Evolutionary conservation across 2,888 invertebrate genomes (phyloP), one percentile per base, ranked within the genome.

Genomic region (Epinotia nisella): DNA sequence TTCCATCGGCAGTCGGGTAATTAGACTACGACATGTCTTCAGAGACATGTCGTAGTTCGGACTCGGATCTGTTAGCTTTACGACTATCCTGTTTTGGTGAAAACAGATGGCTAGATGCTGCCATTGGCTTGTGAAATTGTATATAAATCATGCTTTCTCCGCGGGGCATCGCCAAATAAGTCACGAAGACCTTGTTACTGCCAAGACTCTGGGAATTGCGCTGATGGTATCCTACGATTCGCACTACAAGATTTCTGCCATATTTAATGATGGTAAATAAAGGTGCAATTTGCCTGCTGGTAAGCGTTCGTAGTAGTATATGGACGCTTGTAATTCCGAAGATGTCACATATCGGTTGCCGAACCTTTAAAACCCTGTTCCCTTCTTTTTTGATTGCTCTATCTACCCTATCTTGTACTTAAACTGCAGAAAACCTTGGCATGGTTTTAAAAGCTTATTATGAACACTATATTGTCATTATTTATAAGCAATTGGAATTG

Each of bases 121-220:
- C 62, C 19, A 21, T 9, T 29, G 13, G 58, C 9, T 53, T 4
- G 35, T 21, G 66, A 56, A 59, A 68, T 68, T 17, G 11, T 41
- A 17, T 49, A 59, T 49, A 59, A 58, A 68, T 59, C 56, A 13
- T 35, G 59, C 71, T 71, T 71, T 71, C 71, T 65, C 71, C 65
- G 56, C 65, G 56, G 45, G 15, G 49, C 71, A 51, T 71, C 64
- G 21, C 65, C 58, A 58, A 64, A 64, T 70, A 49, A 56, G 71
- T 71, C 64, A 71, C 71, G 71, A 68, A 29, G n/a, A 35, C n/a
- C 58, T 59, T 51, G 65, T 71, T 71, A 65, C 29, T 45, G 53
- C 17, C 62, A 19, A 64, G 53, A 15, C 15, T 62, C 56, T 64
- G 70, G 65, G 71, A 71, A 71, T 55, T 7, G n/a, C 4, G 45